Evolutionary conservation across 2,113 vertebrate species (phyloP), one percentile per base, ranked within the genome.

Genomic region (Perca schrenkii): DNA sequence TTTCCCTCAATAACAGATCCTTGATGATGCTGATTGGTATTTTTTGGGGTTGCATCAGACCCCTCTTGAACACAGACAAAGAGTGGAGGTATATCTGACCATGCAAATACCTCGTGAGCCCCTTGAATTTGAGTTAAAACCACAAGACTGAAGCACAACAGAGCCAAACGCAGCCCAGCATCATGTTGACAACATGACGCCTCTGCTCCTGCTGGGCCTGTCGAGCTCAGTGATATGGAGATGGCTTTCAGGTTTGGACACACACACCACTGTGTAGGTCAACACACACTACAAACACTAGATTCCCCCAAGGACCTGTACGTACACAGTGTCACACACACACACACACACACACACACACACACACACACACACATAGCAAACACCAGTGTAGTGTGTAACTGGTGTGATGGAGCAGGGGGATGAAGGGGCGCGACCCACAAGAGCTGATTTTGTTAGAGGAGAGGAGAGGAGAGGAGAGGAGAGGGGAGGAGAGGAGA

Each of bases 251-350:
- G 89, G 87, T 91, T 86, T 91, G 85, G 90, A 91, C 88, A 92
- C 86, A 89, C 91, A 88, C 81, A 70, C 82, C 75, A 79, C 76
- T 54, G 86, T 91, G 93, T 92, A 93, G 91, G 92, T 93, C 91
- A 93, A 93, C 94, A 94, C 86, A 88, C 87, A 83, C 79, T 57
- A 77, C 89, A 94, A 92, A 94, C 91, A 93, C 89, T 60, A 66
- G 84, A 94, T 91, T 91, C 88, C 92, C 93, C 93, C 73, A 93
- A 92, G 93, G 93, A 90, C 91, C 87, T 92, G 92, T 92, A 90
- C 90, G 46, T 89, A 94, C 91, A 92, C 82, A 81, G 88, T 84
- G 86, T 88, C 79, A 43, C 40, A 43, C 40, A 84, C 89, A 93
- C 88, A 89, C 86, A 88, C 82, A 25, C 25, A 25, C 25, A 25